phyloP scores from a whole-genome alignment of 2,797 vertebrate genomes.

The Sebastes iracundus region DNA sequence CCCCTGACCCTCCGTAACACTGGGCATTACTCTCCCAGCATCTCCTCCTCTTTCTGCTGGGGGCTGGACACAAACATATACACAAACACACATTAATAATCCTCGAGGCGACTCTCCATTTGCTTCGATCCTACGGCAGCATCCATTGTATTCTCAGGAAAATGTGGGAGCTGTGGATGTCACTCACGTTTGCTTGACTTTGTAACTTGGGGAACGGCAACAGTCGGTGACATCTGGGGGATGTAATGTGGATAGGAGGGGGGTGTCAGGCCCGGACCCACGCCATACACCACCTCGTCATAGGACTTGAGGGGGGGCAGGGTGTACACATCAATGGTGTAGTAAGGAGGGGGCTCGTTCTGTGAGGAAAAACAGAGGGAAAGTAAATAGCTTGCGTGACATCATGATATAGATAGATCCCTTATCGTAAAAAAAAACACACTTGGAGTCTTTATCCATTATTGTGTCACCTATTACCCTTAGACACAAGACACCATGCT shows the following conservation, averaged over 20 bases:
- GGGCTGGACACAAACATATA: constrained; percentile 47
- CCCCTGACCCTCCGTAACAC: constrained; percentile 54
- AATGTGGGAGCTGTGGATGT: neutral
- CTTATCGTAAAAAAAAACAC: neutral
- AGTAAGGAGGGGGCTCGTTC: constrained; percentile 74
- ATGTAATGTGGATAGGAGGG: constrained; percentile 70
- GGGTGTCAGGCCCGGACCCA: constrained; percentile 24
- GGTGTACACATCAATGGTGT: constrained; percentile 50
- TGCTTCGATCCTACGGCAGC: neutral
- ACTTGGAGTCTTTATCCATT: neutral
- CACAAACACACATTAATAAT: neutral
- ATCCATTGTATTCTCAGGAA: neutral
- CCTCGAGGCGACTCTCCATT: neutral
- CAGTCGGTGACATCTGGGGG: constrained; percentile 56
- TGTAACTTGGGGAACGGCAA: constrained; percentile 38
- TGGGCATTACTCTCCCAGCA: constrained; percentile 49
- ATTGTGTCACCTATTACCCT: neutral
- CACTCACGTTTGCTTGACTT: constrained; percentile 59
- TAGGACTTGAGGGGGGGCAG: constrained; percentile 63
- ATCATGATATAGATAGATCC: neutral
- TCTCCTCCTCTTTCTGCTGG: constrained; percentile 31
- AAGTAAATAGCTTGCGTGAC: neutral
- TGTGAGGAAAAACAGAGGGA: constrained; percentile 17
- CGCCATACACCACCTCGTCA: constrained; percentile 64
- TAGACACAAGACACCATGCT: neutral